Evolutionary conservation across 2,797 vertebrate genomes (phyloP).

Genomic region (Lacerta agilis): DNA sequence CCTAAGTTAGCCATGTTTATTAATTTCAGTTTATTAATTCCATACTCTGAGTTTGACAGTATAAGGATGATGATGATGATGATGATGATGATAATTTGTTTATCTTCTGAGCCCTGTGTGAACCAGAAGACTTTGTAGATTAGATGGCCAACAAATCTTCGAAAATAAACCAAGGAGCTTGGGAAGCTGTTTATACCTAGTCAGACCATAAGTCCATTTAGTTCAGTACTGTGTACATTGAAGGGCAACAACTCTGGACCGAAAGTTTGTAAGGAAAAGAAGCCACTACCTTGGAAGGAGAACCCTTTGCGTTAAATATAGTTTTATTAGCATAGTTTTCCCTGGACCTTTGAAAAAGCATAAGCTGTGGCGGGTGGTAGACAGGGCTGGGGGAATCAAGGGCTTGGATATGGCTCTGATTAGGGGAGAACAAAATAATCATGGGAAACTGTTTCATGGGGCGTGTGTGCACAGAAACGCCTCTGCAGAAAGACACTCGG

Average conservation of each 20-base stretch:
- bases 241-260: background rate
- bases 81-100: too few relatives aligned
- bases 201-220: background rate
- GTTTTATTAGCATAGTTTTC: slow-evolving; percentile 18
- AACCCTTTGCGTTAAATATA: background rate
- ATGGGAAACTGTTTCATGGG: slow-evolving; percentile 12
- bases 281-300: slow-evolving; percentile 10
- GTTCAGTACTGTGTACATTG: background rate
- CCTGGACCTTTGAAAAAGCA: slow-evolving; percentile 15
- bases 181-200: background rate
- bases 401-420: slow-evolving; percentile 5
- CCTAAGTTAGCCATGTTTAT: too few relatives aligned
- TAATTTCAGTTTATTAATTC: too few relatives aligned
- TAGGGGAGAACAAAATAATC: background rate
- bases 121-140: too few relatives aligned
- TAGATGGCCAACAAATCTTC: background rate
- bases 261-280: background rate
- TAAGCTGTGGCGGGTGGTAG: background rate
- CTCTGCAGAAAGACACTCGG: background rate
- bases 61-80: too few relatives aligned
- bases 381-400: background rate
- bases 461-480: background rate
- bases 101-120: too few relatives aligned
- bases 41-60: too few relatives aligned
- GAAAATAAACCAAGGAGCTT: background rate